Evolutionary conservation across 2,113 vertebrate species (phyloP).

Genomic region (Aspidoscelis tigris): DNA sequence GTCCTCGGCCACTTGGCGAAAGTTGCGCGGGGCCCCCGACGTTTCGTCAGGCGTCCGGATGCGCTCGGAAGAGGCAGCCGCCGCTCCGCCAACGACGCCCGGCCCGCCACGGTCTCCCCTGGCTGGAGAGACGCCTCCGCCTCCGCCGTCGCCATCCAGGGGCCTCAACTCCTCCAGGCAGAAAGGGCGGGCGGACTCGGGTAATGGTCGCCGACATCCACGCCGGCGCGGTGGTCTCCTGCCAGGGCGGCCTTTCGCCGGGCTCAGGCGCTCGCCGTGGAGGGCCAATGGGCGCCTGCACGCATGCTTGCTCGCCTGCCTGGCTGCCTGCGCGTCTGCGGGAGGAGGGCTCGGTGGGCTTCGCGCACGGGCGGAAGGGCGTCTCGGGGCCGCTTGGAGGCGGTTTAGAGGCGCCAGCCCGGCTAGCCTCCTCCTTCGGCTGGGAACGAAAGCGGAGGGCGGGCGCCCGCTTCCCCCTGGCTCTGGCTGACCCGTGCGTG

Average conservation of each 20-base stretch:
- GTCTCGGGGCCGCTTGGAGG: not conserved
- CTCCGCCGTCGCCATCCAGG: not conserved
- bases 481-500: not conserved
- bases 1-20: not conserved
- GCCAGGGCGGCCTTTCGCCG: not conserved
- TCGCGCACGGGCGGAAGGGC: not conserved
- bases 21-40: constrained; percentile 9
- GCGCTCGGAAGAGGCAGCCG: constrained; percentile 48
- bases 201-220: not conserved
- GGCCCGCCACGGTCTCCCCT: not conserved
- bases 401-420: not conserved
- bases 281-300: not conserved
- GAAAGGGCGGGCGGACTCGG: constrained; percentile 5
- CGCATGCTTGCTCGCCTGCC: too few species aligned
- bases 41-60: constrained; percentile 9
- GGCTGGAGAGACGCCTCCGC: not conserved
- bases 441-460: not conserved
- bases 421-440: not conserved
- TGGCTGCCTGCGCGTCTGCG: too few species aligned
- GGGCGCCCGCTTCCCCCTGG: not conserved
- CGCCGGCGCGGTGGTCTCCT: not conserved
- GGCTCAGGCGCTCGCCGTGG: not conserved
- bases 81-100: constrained; percentile 6
- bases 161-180: not conserved
- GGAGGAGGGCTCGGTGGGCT: too few species aligned